Conservation (phyloP, 2,888 invertebrate species). For the Polietes domitor region DNA sequence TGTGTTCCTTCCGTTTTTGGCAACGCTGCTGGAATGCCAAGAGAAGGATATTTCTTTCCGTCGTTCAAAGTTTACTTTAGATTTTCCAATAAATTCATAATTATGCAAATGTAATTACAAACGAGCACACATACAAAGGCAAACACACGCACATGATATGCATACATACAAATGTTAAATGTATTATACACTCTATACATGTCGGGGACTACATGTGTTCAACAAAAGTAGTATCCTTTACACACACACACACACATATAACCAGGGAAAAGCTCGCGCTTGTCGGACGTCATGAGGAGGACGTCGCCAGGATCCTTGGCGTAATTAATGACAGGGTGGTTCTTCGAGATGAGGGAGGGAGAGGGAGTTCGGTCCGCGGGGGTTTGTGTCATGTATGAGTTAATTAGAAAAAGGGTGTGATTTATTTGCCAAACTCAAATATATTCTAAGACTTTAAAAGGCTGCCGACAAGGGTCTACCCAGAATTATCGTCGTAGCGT, state of each 20-base stretch:
- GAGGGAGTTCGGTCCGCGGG: too few relatives aligned
- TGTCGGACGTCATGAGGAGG: neutral
- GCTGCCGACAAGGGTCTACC: neutral
- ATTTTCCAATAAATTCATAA: conserved; percentile 58
- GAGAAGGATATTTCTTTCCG: neutral
- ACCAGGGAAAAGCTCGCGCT: neutral
- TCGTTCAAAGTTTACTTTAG: neutral
- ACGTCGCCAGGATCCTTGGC: neutral
- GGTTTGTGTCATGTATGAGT: neutral
- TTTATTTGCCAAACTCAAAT: conserved; percentile 23
- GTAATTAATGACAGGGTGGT: conserved; percentile 12
- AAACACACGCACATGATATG: neutral
- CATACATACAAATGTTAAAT: neutral
- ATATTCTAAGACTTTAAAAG: neutral
- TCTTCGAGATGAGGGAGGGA: too few relatives aligned
- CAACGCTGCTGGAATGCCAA: too few relatives aligned
- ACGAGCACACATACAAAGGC: neutral
- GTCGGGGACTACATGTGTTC: too few relatives aligned
- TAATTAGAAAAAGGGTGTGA: conserved; percentile 32
- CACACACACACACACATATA: neutral
- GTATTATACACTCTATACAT: too few relatives aligned
- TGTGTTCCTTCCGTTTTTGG: too few relatives aligned
- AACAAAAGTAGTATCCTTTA: too few relatives aligned
- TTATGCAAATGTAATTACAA: conserved; percentile 59
- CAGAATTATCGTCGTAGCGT: too few relatives aligned